Evolutionary conservation across 2,797 vertebrate genomes (phyloP), one percentile per base, ranked within the genome.

Genomic region (Halcyon leucocephala): DNA sequence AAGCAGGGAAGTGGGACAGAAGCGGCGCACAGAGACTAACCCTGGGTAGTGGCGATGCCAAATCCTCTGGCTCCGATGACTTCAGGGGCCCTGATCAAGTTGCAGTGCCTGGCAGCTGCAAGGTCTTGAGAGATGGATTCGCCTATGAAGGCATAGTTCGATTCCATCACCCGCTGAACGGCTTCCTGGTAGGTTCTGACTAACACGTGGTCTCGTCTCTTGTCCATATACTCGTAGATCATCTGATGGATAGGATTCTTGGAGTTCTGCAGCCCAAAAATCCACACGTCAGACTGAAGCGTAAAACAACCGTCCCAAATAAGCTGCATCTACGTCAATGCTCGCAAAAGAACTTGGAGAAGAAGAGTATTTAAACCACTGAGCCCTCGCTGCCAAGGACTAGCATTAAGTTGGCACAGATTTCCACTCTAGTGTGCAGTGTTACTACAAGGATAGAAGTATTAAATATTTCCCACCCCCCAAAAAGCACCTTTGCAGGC

Each of bases 81-180:
- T 24, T 99, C 98, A 2, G 98, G 97, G 10, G 98, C 97, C 7
- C 98, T 97, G 60, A 95, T 97, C 82, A 99, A 87, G 25, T 98
- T 97, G 82, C 99, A 99, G 97, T 98, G 94, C 39, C 97, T 98
- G 11, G 98, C 98, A 12, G 97, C 98, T 0, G 97, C 98, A 35
- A 99, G 91, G 84, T 99, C 99, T 86, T 99, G 97, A 10, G 98
- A 99, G 87, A 98, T 98, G 0, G 98, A 98, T 89, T 99, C 99
- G 2, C 99, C 99, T 0, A 99, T 99, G 96, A 99, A 99, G 85
- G 99, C 99, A 1, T 98, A 99, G 95, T 98, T 98, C 5, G 98
- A 98, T 29, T 98, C 98, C 97, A 97, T 97, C 17, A 98, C 96
- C 0, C 96, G 98, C 9, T 98, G 98, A 33, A 99, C 35, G 0